phyloP scores from a whole-genome alignment of 2,888 invertebrate species.

The Hemaris fuciformis region DNA sequence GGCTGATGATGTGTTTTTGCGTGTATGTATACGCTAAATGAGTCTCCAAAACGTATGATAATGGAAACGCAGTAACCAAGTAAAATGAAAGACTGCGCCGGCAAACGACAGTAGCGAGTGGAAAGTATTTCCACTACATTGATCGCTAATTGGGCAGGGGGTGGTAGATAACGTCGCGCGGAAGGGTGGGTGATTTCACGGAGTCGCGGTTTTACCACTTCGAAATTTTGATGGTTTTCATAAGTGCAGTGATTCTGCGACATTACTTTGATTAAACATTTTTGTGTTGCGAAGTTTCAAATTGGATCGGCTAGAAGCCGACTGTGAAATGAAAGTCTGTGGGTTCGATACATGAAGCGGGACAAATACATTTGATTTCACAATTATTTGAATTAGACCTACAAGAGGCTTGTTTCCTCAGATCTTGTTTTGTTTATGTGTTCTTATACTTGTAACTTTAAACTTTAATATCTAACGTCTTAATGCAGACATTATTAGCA shows the following conservation, averaged over 20 bases:
- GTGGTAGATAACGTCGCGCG: constrained; percentile 19
- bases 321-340: no score
- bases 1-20: no score
- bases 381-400: no score
- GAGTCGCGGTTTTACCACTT: constrained; percentile 19
- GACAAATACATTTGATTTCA: no score
- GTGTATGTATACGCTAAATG: no score
- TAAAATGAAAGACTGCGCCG: constrained; percentile 25
- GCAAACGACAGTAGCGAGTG: constrained; percentile 22
- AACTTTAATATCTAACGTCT: no score
- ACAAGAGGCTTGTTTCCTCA: no score
- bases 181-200: constrained; percentile 31
- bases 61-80: constrained; percentile 16
- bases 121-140: constrained; percentile 58
- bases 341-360: no score
- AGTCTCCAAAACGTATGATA: constrained; percentile 5
- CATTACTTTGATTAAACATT: background rate
- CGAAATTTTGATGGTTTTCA: constrained; percentile 23
- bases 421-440: no score
- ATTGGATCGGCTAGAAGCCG: no score
- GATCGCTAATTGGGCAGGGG: constrained; percentile 52
- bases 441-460: no score
- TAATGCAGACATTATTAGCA: no score
- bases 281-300: background rate
- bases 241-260: constrained; percentile 14